Evolutionary conservation across 2,888 invertebrate genomes (phyloP), one percentile per base, ranked within the genome.

Genomic region (Ernsta delagoae): DNA sequence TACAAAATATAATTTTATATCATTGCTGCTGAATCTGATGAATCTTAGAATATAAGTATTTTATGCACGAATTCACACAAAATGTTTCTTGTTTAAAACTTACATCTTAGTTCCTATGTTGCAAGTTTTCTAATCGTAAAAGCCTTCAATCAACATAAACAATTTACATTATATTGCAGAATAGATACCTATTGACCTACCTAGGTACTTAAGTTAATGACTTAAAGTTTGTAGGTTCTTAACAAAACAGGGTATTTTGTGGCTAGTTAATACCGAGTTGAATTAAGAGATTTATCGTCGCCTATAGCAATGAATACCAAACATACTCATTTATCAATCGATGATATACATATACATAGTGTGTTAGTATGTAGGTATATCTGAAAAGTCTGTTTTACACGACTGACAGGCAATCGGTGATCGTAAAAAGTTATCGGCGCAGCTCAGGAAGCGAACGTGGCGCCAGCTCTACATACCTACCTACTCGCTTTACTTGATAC

Each of bases 351-450:
- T 24, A 24, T 34, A 8, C 45, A 53, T 71, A 53, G 7, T 54
- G 65, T 45, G 36, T 66, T 45, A 53, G 60, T 67, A 12, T 54
- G 54, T 61, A 36, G 36, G 48, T 48, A 54, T 48, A 24, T 45
- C 74, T 70, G 75, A 75, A 75, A 77, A 75, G 71, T 71, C 69
- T 71, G 75, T 72, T 74, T 72, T 72, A 75, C 75, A 75, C 72
- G 72, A 75, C 63, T 70, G 74, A 75, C 70, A 74, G 72, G 72
- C 73, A 75, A 74, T 76, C 70, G 62, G 72, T 67, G 70, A 72
- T 75, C 77, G 75, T 78, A 78, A 78, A 78, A 78, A 75, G 75
- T 77, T 77, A 78, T 77, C 75, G 75, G 63, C 65, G 70, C 71
- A 62, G 72, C 72, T 77, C 78, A 77, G 78, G 78, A 78, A 78